Percentiles rank a stretch among this genome's conserved stretches.
These are phyloP conservation scores for Felis chaus DNA, from an alignment of 2,113 vertebrate species.

Conservation along the genomic window DNA sequence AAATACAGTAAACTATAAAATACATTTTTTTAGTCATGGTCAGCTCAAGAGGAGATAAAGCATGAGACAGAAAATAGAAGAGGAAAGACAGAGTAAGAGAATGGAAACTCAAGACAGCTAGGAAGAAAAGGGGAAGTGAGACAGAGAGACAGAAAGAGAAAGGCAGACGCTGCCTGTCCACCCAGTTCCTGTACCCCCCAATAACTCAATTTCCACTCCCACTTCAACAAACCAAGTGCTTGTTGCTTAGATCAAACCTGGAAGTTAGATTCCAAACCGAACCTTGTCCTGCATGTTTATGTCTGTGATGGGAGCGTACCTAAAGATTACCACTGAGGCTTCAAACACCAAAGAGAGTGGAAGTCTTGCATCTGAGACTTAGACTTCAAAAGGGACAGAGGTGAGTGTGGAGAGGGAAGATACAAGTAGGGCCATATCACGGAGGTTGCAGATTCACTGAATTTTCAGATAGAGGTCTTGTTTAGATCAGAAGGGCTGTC, in stretches of 20 bases:
- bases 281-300: background rate
- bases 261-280: background rate
- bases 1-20: background rate
- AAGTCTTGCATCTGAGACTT: background rate
- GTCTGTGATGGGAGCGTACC: background rate
- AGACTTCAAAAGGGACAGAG: background rate
- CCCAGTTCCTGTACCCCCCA: background rate
- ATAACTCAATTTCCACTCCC: background rate
- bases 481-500: background rate
- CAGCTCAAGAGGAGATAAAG: slow-evolving; percentile 8
- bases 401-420: background rate
- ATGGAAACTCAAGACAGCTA: slow-evolving; percentile 59
- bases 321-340: background rate
- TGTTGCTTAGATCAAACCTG: background rate
- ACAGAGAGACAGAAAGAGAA: background rate
- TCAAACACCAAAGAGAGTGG: background rate
- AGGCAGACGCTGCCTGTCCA: background rate
- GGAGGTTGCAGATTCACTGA: background rate
- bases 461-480: background rate
- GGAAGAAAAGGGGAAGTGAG: background rate
- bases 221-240: background rate
- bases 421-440: background rate
- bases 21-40: background rate
- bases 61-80: background rate
- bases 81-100: slow-evolving; percentile 47